These are phyloP conservation scores for Myopa tessellatipennis DNA, from an alignment of 2,888 invertebrate genomes.

Conservation along the genomic window DNA sequence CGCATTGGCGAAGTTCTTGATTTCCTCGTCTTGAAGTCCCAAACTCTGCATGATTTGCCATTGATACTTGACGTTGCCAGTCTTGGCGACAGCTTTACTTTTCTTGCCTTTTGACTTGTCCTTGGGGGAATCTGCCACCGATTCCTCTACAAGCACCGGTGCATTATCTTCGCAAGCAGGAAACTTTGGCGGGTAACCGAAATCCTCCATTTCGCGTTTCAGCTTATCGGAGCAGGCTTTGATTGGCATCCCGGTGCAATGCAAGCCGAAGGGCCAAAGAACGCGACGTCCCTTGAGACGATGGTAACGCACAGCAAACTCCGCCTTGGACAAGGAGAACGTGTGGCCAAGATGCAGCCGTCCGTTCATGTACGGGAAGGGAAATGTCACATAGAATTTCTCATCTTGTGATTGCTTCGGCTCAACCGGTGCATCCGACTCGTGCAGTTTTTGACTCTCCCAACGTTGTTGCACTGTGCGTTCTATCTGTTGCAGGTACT, in stretches of 20 bases:
- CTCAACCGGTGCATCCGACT: slow-evolving; percentile 81
- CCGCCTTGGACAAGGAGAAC: slow-evolving; percentile 96
- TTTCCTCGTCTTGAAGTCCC: slow-evolving; percentile 91
- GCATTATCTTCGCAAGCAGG: slow-evolving; percentile 72
- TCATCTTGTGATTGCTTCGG: slow-evolving; percentile 73
- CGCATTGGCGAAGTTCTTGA: slow-evolving; percentile 89
- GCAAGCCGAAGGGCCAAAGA: slow-evolving; percentile 97
- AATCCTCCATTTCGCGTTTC: slow-evolving; percentile 90
- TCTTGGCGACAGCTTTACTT: slow-evolving; percentile 95
- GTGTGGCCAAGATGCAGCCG: slow-evolving; percentile 97
- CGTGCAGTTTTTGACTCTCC: slow-evolving; percentile 83
- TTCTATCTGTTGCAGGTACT: slow-evolving; percentile 91
- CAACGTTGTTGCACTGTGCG: slow-evolving; percentile 86
- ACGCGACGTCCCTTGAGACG: slow-evolving; percentile 91
- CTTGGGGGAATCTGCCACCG: slow-evolving; percentile 74
- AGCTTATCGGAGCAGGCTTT: slow-evolving; percentile 99
- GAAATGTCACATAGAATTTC: slow-evolving; percentile 95
- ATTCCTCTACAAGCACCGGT: slow-evolving; percentile 63
- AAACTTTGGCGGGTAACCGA: slow-evolving; percentile 92
- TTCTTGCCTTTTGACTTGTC: slow-evolving; percentile 95
- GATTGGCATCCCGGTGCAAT: slow-evolving; percentile 99
- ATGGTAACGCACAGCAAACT: slow-evolving; percentile 94
- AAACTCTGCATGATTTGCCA: slow-evolving; percentile 99
- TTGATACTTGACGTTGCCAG: slow-evolving; percentile 90
- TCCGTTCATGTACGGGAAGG: slow-evolving; percentile 99